Conservation (phyloP, 2,113 vertebrate species). For the Mixornis gularis region DNA sequence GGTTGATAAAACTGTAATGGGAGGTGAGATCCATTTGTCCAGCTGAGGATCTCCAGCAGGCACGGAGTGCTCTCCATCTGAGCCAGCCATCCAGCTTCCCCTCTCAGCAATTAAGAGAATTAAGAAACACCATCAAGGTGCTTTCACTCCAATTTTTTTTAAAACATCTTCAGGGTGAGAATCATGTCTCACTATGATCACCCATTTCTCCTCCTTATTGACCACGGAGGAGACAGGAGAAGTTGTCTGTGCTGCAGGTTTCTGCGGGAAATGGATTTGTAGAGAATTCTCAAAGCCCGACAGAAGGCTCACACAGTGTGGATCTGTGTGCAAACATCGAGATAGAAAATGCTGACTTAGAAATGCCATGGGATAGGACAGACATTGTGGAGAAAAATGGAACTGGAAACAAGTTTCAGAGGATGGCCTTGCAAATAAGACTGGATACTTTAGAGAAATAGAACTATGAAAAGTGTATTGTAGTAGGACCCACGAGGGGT, state of each 20-base stretch:
- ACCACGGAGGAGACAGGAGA: background rate
- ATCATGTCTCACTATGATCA: background rate
- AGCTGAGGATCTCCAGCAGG: background rate
- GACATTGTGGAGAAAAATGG: too few relatives aligned
- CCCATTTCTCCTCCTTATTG: background rate
- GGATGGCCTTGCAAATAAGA: too few relatives aligned
- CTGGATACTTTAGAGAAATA: too few relatives aligned
- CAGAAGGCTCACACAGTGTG: too few relatives aligned
- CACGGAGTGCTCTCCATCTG: background rate
- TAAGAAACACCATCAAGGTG: background rate
- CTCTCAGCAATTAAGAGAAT: background rate
- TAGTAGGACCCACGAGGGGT: too few relatives aligned
- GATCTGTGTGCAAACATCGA: too few relatives aligned
- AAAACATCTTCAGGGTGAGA: background rate
- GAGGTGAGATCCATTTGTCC: background rate
- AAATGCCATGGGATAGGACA: too few relatives aligned
- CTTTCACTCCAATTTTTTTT: rapidly evolving
- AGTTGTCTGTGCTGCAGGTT: background rate
- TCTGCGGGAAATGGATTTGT: too few relatives aligned
- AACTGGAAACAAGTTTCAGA: too few relatives aligned
- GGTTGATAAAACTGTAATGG: background rate
- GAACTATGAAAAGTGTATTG: too few relatives aligned
- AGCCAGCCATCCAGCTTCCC: background rate
- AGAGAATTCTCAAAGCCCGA: too few relatives aligned
- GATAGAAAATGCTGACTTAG: too few relatives aligned